Percentiles rank a stretch among this genome's conserved stretches.
Conservation (phyloP, 2,113 vertebrate genomes). For the Carlito syrichta region DNA sequence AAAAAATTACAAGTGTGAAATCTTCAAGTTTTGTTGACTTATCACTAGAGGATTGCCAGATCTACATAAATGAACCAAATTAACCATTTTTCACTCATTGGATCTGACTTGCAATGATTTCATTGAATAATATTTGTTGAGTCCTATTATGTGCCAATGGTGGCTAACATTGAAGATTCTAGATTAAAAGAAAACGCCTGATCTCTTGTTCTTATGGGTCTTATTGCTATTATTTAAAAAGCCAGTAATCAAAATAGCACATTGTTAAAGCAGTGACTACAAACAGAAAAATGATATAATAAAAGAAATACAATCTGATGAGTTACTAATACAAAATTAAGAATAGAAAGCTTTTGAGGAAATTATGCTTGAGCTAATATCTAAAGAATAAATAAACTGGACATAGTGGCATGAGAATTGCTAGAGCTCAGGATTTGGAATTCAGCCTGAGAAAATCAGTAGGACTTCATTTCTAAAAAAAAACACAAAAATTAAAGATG, state of each 20-base stretch:
- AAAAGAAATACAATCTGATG: neutral
- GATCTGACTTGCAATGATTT: neutral
- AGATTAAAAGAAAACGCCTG: neutral
- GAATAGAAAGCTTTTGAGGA: neutral
- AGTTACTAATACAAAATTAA: neutral
- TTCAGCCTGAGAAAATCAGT: neutral
- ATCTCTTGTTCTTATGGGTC: neutral
- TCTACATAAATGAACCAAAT: neutral
- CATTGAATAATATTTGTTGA: neutral
- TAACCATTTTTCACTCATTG: neutral
- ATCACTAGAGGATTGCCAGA: neutral
- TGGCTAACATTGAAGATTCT: neutral
- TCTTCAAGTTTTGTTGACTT: constrained; percentile 17
- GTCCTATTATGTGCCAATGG: neutral
- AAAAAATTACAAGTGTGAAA: constrained; percentile 50
- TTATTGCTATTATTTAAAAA: neutral
- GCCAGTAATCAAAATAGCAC: neutral
- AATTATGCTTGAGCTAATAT: neutral
- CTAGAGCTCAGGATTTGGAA: neutral
- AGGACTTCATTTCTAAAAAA: neutral
- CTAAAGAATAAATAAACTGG: neutral
- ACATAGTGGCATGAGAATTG: neutral
- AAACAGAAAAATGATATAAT: neutral
- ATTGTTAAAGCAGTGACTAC: neutral
- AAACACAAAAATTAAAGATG: neutral